A percentile compares a stretch with the other conserved stretches of the same genome.
Conservation (phyloP, 2,888 invertebrate species). For the Colletes collaris region DNA sequence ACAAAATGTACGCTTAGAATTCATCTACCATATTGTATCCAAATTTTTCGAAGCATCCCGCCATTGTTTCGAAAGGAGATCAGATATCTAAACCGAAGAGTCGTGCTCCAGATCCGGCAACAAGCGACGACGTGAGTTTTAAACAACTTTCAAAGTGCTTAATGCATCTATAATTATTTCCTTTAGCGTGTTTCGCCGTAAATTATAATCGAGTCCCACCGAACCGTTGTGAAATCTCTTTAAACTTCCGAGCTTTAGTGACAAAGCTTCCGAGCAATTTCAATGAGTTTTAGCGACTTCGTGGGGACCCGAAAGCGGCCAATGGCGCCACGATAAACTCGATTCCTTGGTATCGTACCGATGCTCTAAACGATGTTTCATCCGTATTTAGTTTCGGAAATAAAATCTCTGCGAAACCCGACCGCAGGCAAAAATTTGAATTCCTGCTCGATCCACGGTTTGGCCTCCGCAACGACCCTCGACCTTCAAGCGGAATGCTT, state of each 20-base stretch:
- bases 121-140: too few species aligned
- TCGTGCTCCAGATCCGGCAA: too few species aligned
- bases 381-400: neutral
- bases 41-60: too few species aligned
- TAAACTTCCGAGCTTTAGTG: constrained; percentile 26
- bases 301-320: neutral
- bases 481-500: constrained; percentile 38
- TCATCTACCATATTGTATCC: too few species aligned
- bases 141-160: too few species aligned
- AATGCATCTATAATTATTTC: constrained; percentile 3
- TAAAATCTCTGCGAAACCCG: too few species aligned
- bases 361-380: constrained; percentile 14
- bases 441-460: constrained; percentile 13
- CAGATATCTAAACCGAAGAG: too few species aligned
- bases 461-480: constrained; percentile 16
- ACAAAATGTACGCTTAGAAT: too few species aligned
- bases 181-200: constrained; percentile 19
- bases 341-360: neutral
- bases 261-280: constrained; percentile 34
- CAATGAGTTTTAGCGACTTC: constrained; percentile 12
- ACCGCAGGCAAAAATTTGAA: constrained; percentile 24
- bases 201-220: constrained; percentile 28
- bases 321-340: neutral
- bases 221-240: constrained; percentile 25
- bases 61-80: too few species aligned